Base-by-base conservation (phyloP, 2,888 invertebrate genomes). In the Peribatodes rhomboidaria region DNA sequence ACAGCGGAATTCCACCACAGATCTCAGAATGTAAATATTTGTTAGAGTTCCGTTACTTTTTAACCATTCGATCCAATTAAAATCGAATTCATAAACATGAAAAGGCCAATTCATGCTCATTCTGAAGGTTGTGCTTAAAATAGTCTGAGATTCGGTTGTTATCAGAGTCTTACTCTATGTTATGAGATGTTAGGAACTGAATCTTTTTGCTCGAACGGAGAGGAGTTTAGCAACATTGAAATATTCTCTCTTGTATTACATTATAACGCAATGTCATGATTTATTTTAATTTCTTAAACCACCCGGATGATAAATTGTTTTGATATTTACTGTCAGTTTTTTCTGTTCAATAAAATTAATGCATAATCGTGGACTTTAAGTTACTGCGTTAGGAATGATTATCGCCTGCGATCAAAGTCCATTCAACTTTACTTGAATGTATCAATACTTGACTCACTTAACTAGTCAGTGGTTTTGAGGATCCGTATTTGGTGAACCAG, bases 391-490 rank as follows among this genome's bases (percentile, higher is more conserved):
- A 10, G n/a, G 31, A 47, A 16, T 18, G 16, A 33, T 33, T 33
- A 11, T 37, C 22, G 20, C 41, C 33, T 27, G 53, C 52, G 49
- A 53, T 39, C 37, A 13, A 18, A 64, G 35, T 42, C 65, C 60
- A 67, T 69, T 68, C 66, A 47, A 58, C 20, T 27, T 62, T 61
- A 53, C 33, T 69, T 60, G 60, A 57, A 54, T 60, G 64, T 64
- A 41, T 44, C 7, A 54, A 47, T 52, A 80, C 72, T 84, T 81
- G 77, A 80, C 81, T 79, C 76, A 81, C 72, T 80, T 82, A 79
- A 85, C 90, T 90, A 90, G 90, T 90, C 90, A 90, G 85, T 82
- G 80, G 86, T 86, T 83, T 87, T 87, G 86, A 83, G 79, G 81
- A 78, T 81, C 79, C 81, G 73, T 81, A 70, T 74, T 80, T 82